Base-by-base conservation (phyloP, 2,113 vertebrate genomes). In the Hyla sarda region DNA sequence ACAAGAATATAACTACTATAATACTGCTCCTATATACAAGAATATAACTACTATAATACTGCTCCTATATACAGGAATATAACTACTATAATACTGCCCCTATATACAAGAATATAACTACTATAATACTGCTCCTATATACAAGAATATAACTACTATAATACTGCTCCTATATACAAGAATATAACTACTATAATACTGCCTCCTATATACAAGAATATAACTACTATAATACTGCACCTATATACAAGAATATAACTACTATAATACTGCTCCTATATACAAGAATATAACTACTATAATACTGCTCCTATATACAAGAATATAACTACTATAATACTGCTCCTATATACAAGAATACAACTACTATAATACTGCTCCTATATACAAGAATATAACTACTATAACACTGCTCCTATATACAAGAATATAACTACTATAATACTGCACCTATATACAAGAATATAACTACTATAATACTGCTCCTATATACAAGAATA, bases 101-200 rank as follows among this genome's bases (percentile, higher is more conserved):
- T 65, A 41, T 41, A 41, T 41, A 41, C 41, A 41, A 8, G 3
- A 41, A 41, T 60, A 25, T 60, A 60, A 25, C n/a, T n/a, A 60
- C 56, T 25, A 60, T 60, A 60, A 60, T 56, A 56, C 54, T 56
- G 54, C 56, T 12, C 56, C 23, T 60, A 25, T 60, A 12, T n/a
- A 60, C 56, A n/a, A 60, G 56, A 60, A 60, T 60, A 60, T 60
- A 60, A 60, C 56, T 25, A 60, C n/a, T 60, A 60, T 60, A 60
- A 60, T 60, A n/a, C 23, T 60, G 9, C n/a, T 60, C 8, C 23
- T 56, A 60, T 60, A 7, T 60, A 25, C 58, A 25, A 12, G 60
- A 30, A 30, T 65, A 65, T 65, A 65, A 65, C 60, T 65, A 65
- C 11, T 65, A 65, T 30, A 65, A 65, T 28, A 16, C 60, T 65